Conservation (phyloP, 2,888 invertebrate genomes). For the Thera britannica region DNA sequence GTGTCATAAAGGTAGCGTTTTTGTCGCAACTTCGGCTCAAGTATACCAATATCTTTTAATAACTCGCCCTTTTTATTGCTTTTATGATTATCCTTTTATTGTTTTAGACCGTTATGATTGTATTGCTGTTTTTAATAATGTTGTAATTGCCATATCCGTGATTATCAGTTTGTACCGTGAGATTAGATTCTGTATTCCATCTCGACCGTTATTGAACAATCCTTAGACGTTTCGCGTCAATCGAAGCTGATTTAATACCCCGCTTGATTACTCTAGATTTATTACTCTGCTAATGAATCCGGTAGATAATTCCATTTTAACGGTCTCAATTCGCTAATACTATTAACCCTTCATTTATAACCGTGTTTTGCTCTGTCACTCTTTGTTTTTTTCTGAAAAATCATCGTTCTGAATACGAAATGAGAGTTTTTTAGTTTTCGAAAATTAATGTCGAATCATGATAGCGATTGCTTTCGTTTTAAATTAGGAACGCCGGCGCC, state of each 20-base stretch:
- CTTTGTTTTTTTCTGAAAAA: slow-evolving; percentile 69
- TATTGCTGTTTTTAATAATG: background rate
- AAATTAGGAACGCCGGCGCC: slow-evolving; percentile 70
- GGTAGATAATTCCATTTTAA: slow-evolving; percentile 70
- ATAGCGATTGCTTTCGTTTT: slow-evolving; percentile 70
- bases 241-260: slow-evolving; percentile 61
- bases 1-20: slow-evolving; percentile 28
- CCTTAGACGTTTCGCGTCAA: slow-evolving; percentile 47
- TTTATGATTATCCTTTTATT: slow-evolving; percentile 21
- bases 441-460: slow-evolving; percentile 74
- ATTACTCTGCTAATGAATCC: slow-evolving; percentile 67
- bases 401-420: slow-evolving; percentile 72
- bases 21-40: slow-evolving; percentile 16
- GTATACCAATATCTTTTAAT: slow-evolving; percentile 27
- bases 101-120: slow-evolving; percentile 1
- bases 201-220: slow-evolving; percentile 45
- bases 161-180: slow-evolving; percentile 33
- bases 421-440: slow-evolving; percentile 60
- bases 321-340: slow-evolving; percentile 75
- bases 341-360: slow-evolving; percentile 71
- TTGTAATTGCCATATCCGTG: slow-evolving; percentile 22
- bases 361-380: slow-evolving; percentile 69
- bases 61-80: slow-evolving; percentile 10
- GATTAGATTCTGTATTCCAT: slow-evolving; percentile 40
- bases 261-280: slow-evolving; percentile 68